Base-by-base conservation (phyloP, 2,888 invertebrate species). In the Neoitamus cyanurus region DNA sequence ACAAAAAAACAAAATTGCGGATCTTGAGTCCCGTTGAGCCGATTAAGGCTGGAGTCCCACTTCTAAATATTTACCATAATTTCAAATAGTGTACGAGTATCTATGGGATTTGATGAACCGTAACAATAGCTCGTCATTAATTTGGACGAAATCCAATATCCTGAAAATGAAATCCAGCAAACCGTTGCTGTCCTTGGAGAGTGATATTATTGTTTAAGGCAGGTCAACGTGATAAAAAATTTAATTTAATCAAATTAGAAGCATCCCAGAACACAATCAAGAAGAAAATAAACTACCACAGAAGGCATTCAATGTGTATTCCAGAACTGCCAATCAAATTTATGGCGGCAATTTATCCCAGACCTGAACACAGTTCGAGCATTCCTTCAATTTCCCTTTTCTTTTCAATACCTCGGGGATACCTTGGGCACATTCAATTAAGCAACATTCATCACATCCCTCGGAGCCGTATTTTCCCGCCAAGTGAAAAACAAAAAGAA, bases 381-480 rank as follows among this genome's bases (percentile, higher is more conserved):
- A 70, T 70, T 70, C 70, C 70, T 31, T 58, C 58, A 58, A 58
- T 25, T 58, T 58, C 58, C 58, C 58, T 58, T 58, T 70, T 70
- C 25, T 30, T 30, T 70, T 31, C 70, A 13, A 70, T 70, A 34
- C 70, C n/a, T 30, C n/a, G n/a, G 70, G 31, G 31, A 70, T 70
- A 34, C 70, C 31, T 31, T 31, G 30, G 25, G 70, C 31, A 31
- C 31, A 70, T 70, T 70, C 70, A 70, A 70, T 70, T 70, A 70
- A 30, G 70, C 13, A 30, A 77, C 77, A 77, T 77, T 46, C 77
- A 77, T 77, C 77, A 77, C 77, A 46, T 46, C 42, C 75, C 25
- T 75, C 25, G 5, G n/a, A 34, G 75, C 25, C 75, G 34, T 25
- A 25, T 75, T 75, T 75, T 34, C 25, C 31, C 28, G 28, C 36